These are phyloP conservation scores for Embidobia sp. DNA, from an alignment of 2,888 invertebrate genomes.

Conservation along the genomic window DNA sequence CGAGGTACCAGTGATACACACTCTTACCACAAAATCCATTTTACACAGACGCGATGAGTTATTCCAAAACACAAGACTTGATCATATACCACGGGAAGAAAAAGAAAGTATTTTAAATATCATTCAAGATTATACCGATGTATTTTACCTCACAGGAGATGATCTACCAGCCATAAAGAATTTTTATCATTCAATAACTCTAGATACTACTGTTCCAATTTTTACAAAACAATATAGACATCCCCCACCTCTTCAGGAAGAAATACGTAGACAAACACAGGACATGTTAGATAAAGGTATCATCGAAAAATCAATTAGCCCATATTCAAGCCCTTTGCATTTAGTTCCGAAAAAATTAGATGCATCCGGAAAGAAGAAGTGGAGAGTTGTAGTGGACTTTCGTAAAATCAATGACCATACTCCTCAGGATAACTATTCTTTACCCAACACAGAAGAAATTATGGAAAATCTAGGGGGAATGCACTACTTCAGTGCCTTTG, in stretches of 20 bases:
- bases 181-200: not conserved
- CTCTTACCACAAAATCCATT: not conserved
- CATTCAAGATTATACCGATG: not conserved
- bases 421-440: too few relatives aligned
- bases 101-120: not conserved
- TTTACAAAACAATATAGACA: slow-evolving; percentile 4
- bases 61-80: not conserved
- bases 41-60: not conserved
- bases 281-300: slow-evolving; percentile 1
- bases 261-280: not conserved
- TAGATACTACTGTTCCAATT: not conserved
- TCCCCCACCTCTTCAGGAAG: not conserved
- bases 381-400: not conserved
- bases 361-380: not conserved
- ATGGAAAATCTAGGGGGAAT: too few relatives aligned
- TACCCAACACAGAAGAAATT: too few relatives aligned
- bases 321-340: not conserved
- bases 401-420: too few relatives aligned
- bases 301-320: slow-evolving; percentile 8
- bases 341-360: not conserved
- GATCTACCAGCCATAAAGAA: not conserved
- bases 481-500: too few relatives aligned
- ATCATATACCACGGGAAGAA: not conserved
- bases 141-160: not conserved
- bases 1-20: not conserved